phyloP scores from a whole-genome alignment of 2,113 vertebrate genomes.

The Thryonomys swinderianus region DNA sequence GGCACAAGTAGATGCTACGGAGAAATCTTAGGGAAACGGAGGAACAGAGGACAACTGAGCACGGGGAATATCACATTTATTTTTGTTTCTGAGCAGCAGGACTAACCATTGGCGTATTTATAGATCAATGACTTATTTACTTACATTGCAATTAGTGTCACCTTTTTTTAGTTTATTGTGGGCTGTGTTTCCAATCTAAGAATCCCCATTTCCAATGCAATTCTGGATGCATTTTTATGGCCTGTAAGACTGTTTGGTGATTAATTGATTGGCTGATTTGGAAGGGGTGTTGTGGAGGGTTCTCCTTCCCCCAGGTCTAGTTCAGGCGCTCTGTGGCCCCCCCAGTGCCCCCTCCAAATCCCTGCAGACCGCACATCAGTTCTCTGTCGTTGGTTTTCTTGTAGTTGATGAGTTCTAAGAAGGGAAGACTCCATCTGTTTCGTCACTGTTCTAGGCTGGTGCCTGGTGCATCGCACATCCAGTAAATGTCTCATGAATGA shows the following conservation, averaged over 20 bases:
- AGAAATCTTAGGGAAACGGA: neutral
- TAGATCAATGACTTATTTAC: neutral
- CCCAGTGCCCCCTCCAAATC: neutral
- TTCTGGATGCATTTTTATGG: neutral
- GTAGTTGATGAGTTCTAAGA: neutral
- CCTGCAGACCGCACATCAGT: neutral
- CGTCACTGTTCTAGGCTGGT: neutral
- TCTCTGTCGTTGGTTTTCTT: neutral
- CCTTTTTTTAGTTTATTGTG: neutral
- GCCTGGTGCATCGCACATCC: neutral
- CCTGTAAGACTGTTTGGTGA: neutral
- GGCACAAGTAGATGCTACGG: constrained; percentile 11
- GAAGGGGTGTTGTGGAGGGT: neutral
- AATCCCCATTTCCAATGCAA: neutral
- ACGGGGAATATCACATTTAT: neutral
- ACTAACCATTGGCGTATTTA: neutral
- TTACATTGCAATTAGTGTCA: neutral
- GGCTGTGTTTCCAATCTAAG: constrained; percentile 29
- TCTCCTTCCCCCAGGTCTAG: neutral
- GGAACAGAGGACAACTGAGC: neutral
- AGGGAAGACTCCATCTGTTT: neutral
- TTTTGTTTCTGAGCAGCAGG: constrained; percentile 27
- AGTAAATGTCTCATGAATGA: neutral
- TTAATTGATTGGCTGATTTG: neutral
- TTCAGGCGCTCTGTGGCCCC: neutral